Percentiles rank a stretch among this genome's conserved stretches.
phyloP scores from a whole-genome alignment of 2,888 invertebrate species.

The Melinaea marsaeus region DNA sequence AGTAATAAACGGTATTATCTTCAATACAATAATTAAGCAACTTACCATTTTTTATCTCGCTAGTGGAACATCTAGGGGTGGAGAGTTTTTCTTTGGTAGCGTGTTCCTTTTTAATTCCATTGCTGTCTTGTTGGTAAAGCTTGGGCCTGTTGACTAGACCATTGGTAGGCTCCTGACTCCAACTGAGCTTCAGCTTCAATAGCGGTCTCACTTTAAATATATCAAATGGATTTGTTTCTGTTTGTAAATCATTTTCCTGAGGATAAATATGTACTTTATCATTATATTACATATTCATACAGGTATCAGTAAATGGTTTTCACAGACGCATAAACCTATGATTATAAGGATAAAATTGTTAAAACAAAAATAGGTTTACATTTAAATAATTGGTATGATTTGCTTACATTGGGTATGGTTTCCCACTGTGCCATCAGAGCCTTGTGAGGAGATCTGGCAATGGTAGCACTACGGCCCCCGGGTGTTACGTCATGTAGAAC shows the following conservation, averaged over 20 bases:
- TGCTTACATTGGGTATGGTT: constrained; percentile 77
- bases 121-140: constrained; percentile 70
- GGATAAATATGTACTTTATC: constrained; percentile 27
- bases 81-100: constrained; percentile 54
- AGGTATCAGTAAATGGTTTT: too few relatives aligned
- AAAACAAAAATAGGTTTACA: too few relatives aligned
- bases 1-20: neutral
- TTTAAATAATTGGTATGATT: neutral
- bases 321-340: neutral
- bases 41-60: constrained; percentile 60
- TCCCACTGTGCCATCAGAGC: constrained; percentile 79
- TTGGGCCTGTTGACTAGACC: constrained; percentile 82
- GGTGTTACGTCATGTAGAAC: constrained; percentile 88
- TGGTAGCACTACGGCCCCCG: constrained; percentile 73
- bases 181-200: constrained; percentile 89
- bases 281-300: too few relatives aligned
- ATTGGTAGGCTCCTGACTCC: constrained; percentile 86
- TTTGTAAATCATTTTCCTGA: constrained; percentile 63
- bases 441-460: constrained; percentile 70
- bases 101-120: constrained; percentile 59
- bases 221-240: constrained; percentile 81
- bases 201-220: constrained; percentile 88
- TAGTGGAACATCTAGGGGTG: constrained; percentile 48
- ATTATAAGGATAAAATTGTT: neutral
- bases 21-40: neutral